Evolutionary conservation across 2,797 vertebrate species (phyloP), one percentile per base, ranked within the genome.

Genomic region (Dendrocincla tyrannina): DNA sequence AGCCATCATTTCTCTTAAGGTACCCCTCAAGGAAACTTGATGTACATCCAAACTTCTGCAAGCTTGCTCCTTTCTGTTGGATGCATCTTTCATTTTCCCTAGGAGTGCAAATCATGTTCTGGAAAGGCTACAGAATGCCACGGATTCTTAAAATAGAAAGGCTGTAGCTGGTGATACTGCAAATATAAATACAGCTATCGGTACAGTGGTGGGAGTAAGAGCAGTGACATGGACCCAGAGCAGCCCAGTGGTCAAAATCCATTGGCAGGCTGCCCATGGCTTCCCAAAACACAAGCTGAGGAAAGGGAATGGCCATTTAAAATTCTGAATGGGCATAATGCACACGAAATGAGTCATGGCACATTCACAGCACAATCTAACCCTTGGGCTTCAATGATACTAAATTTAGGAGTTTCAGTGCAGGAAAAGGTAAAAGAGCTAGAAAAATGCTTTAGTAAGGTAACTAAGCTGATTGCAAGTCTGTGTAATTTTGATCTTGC

Each of bases 11-110:
- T 95, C 91, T 82, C 83, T 85, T 75, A 94, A 95, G 89, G 79
- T 93, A 84, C 8, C 1, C 77, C 58, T 95, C 90, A 94, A 46
- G 91, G 69, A 97, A 96, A 95, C 95, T 95, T 96, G 94, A 94
- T 95, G 94, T 95, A 97, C 95, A 82, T 96, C 96, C 89, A 94
- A 91, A 90, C 69, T 93, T 76, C 56, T 86, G 92, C 93, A 96
- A 93, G 91, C 91, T 96, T 92, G 91, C 95, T 92, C 27, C 92
- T 93, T 96, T 95, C 89, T 93, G 62, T 33, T 90, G 88, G 93
- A 95, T 95, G 80, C 73, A 88, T 55, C 91, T 85, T 92, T 93
- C 69, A 39, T 82, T 93, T 88, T 93, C 59, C 94, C 93, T 73
- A 68, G 70, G 91, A 93, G 91, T 82, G 77, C 63, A 96, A 94